Evolutionary conservation across 2,888 invertebrate genomes (phyloP), one percentile per base, ranked within the genome.

Genomic region (Drosophila ezoana): DNA sequence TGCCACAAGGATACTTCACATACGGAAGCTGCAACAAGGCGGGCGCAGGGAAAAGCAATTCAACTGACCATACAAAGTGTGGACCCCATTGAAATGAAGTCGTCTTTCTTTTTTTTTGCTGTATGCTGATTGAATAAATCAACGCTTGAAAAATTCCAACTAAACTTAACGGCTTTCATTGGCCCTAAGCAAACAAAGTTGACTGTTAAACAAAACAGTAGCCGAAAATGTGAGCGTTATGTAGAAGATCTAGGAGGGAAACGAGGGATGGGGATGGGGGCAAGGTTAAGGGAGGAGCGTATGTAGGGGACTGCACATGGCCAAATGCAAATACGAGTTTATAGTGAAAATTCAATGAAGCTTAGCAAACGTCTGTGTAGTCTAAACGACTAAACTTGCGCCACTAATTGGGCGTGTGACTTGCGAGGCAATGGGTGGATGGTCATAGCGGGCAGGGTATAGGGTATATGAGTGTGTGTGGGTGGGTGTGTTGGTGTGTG

Each of bases 401-500:
- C 87, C 79, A 87, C 85, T 85, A 85, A 85, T 85, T 85, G 85
- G 85, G 85, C 87, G 89, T 85, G 85, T 81, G 89, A 84, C 84
- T 81, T 83, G 83, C 71, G 59, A 56, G 67, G 63, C 62, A 28
- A 28, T 28, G 28, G 28, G 28, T 28, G 28, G 28, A 28, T 28
- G 28, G 28, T 28, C 28, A 28, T 8, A 28, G 28, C 48, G 58
- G 18, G n/a, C n/a, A 14, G 52, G 9, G 18, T 23, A 13, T 51
- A 44, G 32, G 23, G 14, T 20, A 11, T 32, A 38, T 8, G 40
- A 18, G 48, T 40, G 49, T 38, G 43, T 20, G 45, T 41, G 23
- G 2, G n/a, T 43, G 44, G 13, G 35, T 49, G 49, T 43, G 49
- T 58, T 32, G 33, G 14, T 54, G 54, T 40, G 47, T 35, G 72